phyloP scores from a whole-genome alignment of 2,797 vertebrate species.

The Psittacula derbiana region DNA sequence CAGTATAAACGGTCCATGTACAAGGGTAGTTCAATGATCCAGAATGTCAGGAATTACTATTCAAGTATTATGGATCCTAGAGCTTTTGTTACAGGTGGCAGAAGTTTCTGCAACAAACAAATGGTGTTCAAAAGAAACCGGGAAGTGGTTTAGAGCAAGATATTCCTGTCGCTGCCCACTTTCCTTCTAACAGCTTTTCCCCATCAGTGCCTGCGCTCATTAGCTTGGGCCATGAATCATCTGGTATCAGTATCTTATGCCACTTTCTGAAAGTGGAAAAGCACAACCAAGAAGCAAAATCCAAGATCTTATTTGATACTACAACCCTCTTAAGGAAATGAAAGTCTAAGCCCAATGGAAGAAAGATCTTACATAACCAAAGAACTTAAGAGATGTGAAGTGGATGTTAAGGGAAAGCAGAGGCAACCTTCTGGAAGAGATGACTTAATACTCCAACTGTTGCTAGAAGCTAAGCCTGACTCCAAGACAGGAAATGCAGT shows the following conservation, averaged over 20 bases:
- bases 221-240: neutral
- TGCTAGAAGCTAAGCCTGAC: neutral
- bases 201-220: neutral
- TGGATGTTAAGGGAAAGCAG: neutral
- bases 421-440: neutral
- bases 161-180: neutral
- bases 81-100: neutral
- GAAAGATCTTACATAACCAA: neutral
- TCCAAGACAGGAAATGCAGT: neutral
- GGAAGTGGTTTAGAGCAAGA: neutral
- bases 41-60: neutral
- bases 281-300: neutral
- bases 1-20: neutral
- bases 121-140: neutral
- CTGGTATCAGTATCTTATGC: neutral
- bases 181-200: neutral
- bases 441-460: neutral
- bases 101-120: neutral
- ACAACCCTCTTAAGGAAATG: neutral
- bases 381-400: neutral
- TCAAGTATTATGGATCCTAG: neutral
- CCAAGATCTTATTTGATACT: neutral
- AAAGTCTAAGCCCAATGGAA: neutral
- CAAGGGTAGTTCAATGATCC: neutral
- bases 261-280: neutral